phyloP scores from a whole-genome alignment of 1,140 invertebrate species.

The Solenopsis invicta region DNA sequence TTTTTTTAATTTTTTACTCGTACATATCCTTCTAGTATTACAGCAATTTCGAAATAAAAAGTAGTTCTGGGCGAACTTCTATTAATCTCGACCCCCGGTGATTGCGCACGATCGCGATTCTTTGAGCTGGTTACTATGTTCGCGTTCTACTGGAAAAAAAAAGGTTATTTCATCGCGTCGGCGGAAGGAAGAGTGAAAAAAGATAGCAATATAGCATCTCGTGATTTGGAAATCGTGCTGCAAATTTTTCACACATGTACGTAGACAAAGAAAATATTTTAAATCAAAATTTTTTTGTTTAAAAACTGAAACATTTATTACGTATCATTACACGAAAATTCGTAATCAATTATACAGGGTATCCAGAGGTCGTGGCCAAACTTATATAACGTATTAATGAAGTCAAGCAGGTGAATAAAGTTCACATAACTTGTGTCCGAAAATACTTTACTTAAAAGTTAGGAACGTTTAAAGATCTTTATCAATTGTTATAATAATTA shows the following conservation, averaged over 20 bases:
- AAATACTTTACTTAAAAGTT: too few relatives aligned
- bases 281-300: neutral
- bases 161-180: neutral
- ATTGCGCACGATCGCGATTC: neutral
- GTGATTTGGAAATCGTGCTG: conserved; percentile 57
- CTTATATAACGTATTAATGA: too few relatives aligned
- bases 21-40: neutral
- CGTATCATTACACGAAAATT: too few relatives aligned
- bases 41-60: neutral
- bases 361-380: too few relatives aligned
- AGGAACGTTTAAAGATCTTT: too few relatives aligned
- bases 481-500: too few relatives aligned
- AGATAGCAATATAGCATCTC: conserved; percentile 9
- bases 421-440: too few relatives aligned
- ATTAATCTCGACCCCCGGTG: neutral
- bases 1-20: neutral
- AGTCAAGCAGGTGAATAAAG: too few relatives aligned
- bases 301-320: too few relatives aligned
- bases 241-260: conserved; percentile 23
- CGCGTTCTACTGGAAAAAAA: neutral
- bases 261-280: neutral
- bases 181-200: neutral
- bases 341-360: too few relatives aligned
- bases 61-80: neutral
- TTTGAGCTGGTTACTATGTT: neutral